Evolutionary conservation across 1,140 invertebrate genomes (phyloP).

Genomic region (Lordiphosa clarofinis): DNA sequence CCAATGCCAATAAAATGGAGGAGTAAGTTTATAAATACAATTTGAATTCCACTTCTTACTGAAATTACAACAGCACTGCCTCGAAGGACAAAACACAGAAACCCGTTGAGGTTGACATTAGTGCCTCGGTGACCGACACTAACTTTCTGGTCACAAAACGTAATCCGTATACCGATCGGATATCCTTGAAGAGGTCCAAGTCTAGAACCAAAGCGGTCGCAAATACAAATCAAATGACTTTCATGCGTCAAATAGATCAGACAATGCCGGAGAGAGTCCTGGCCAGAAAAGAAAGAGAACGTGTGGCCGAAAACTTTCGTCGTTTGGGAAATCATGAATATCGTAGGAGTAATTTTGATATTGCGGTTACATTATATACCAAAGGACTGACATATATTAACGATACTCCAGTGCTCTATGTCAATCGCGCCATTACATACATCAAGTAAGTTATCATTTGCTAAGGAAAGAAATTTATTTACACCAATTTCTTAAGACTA

Average conservation of each 20-base stretch:
- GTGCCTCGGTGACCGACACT: not conserved
- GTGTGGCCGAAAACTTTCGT: conserved; percentile 43
- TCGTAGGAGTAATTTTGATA: conserved; percentile 16
- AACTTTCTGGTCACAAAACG: conserved; percentile 15
- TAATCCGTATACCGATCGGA: not conserved
- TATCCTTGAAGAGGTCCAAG: conserved; percentile 4
- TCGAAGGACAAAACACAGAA: conserved; percentile 4
- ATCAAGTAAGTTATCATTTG: conserved; percentile 34
- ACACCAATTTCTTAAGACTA: conserved; percentile 15
- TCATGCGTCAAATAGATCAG: conserved; percentile 47
- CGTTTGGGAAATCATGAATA: conserved; percentile 41
- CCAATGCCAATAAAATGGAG: conserved; percentile 33
- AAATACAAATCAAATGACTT: conserved; percentile 44
- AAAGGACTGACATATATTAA: conserved; percentile 33
- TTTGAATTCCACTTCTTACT: not conserved
- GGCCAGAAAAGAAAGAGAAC: conserved; percentile 26
- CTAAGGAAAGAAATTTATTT: not conserved
- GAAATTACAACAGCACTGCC: not conserved
- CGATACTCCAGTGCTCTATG: conserved; percentile 47
- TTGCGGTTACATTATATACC: conserved; percentile 28
- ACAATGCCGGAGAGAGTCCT: conserved; percentile 1
- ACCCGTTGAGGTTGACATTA: not conserved
- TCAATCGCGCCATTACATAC: conserved; percentile 42
- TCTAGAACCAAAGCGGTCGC: not conserved
- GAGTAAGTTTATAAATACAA: conserved; percentile 2